A percentile compares a stretch with the other conserved stretches of the same genome.
Evolutionary conservation across 2,113 vertebrate species (phyloP).

Genomic region (Zootoca vivipara): DNA sequence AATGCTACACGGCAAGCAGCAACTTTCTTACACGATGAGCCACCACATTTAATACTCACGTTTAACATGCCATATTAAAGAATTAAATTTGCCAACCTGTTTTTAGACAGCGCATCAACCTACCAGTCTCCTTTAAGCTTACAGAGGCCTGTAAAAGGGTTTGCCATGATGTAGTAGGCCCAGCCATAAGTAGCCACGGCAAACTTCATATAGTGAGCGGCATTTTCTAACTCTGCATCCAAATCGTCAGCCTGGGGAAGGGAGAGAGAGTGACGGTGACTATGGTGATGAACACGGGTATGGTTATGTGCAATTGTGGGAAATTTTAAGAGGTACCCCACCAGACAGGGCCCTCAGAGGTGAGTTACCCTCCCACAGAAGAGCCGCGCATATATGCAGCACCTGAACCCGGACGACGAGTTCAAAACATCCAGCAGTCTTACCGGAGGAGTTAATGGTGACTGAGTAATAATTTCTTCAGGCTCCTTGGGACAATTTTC

Average conservation of each 20-base stretch:
- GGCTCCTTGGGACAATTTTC: constrained; percentile 80
- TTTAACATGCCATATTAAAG: too few species aligned
- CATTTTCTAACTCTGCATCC: constrained; percentile 87
- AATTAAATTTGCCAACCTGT: background rate
- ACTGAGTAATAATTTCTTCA: constrained; percentile 72
- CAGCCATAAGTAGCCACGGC: constrained; percentile 94
- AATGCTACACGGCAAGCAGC: too few species aligned
- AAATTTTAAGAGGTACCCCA: too few species aligned
- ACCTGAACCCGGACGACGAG: background rate
- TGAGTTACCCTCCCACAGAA: too few species aligned
- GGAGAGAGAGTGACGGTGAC: background rate
- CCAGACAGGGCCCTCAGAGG: too few species aligned
- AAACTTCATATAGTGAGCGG: constrained; percentile 91
- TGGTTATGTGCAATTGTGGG: too few species aligned
- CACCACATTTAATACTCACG: background rate
- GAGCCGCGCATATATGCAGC: accelerated
- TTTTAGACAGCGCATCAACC: constrained; percentile 45
- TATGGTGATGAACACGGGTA: too few species aligned
- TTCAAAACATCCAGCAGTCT: constrained; percentile 40
- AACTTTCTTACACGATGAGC: background rate
- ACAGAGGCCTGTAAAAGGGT: constrained; percentile 87
- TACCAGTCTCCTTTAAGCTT: constrained; percentile 91
- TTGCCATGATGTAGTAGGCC: constrained; percentile 91
- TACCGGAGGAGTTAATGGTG: constrained; percentile 80
- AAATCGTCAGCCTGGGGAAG: constrained; percentile 80